These are phyloP conservation scores for Drosophila chauvacae DNA, from an alignment of 1,140 invertebrate genomes.

Conservation along the genomic window DNA sequence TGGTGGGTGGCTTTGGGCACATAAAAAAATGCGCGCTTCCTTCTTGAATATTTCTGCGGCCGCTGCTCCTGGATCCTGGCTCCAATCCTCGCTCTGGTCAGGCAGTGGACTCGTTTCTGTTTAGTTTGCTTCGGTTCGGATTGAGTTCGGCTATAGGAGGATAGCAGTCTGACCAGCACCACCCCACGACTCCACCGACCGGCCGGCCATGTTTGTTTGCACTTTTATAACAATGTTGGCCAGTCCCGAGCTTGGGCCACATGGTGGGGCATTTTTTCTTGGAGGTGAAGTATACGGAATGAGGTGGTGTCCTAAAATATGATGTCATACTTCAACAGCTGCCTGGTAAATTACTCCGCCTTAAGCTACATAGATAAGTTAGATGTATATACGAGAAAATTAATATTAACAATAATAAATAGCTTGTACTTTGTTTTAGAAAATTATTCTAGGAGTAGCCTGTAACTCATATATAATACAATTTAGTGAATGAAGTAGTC, in stretches of 20 bases:
- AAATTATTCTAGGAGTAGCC: neutral
- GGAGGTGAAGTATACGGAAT: neutral
- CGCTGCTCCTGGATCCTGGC: conserved; percentile 22
- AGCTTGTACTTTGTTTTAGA: no score
- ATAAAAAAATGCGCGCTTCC: conserved; percentile 27
- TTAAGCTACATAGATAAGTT: neutral
- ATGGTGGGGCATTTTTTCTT: conserved; percentile 9
- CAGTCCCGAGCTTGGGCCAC: conserved; percentile 22
- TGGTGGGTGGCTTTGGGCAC: conserved; percentile 1
- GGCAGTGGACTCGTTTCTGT: conserved; percentile 44
- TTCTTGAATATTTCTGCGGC: conserved; percentile 47
- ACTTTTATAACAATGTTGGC: conserved; percentile 79
- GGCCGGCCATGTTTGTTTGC: conserved; percentile 69
- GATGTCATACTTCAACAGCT: conserved; percentile 63
- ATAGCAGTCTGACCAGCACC: conserved; percentile 4
- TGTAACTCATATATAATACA: neutral
- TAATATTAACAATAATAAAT: neutral
- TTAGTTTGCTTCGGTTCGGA: conserved; percentile 20
- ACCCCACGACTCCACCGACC: conserved; percentile 6
- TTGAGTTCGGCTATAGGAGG: conserved; percentile 10
- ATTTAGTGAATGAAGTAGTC: neutral
- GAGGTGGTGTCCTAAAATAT: conserved; percentile 51
- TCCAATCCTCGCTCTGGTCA: conserved; percentile 53
- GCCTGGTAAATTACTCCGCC: neutral
- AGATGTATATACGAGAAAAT: neutral